phyloP scores from a whole-genome alignment of 2,113 vertebrate species.

The Prietella phreatophila region DNA sequence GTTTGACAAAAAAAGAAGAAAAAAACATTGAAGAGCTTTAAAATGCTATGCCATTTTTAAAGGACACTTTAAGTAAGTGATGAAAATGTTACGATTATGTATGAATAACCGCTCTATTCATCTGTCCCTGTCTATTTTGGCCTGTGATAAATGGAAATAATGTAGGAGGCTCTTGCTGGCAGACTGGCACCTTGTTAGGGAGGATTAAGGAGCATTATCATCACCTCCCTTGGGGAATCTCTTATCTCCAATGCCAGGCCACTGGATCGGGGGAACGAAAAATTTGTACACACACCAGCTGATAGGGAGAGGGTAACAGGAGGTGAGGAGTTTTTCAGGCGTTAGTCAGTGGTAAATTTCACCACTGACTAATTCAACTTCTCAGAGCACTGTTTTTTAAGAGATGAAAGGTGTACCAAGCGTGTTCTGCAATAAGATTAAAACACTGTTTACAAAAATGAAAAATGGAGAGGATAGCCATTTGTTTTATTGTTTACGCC shows the following conservation, averaged over 20 bases:
- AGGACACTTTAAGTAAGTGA: neutral
- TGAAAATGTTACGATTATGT: neutral
- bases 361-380: neutral
- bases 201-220: slow-evolving; percentile 31
- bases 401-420: neutral
- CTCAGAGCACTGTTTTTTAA: neutral
- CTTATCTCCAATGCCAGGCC: slow-evolving; percentile 31
- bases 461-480: neutral
- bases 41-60: neutral
- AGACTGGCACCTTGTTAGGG: slow-evolving; percentile 14
- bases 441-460: neutral
- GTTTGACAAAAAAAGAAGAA: slow-evolving; percentile 9
- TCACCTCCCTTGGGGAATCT: slow-evolving; percentile 5
- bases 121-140: slow-evolving; percentile 15
- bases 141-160: slow-evolving; percentile 8
- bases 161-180: neutral
- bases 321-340: neutral
- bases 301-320: neutral
- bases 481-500: neutral
- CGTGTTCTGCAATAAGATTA: neutral
- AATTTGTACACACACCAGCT: neutral
- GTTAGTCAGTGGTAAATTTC: no score
- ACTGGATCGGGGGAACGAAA: slow-evolving; percentile 25
- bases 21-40: neutral
- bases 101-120: slow-evolving; percentile 16